Percentiles rank a stretch among this genome's conserved stretches.
Evolutionary conservation across 1,140 invertebrate genomes (phyloP).

Genomic region (Lepidurus couesii): DNA sequence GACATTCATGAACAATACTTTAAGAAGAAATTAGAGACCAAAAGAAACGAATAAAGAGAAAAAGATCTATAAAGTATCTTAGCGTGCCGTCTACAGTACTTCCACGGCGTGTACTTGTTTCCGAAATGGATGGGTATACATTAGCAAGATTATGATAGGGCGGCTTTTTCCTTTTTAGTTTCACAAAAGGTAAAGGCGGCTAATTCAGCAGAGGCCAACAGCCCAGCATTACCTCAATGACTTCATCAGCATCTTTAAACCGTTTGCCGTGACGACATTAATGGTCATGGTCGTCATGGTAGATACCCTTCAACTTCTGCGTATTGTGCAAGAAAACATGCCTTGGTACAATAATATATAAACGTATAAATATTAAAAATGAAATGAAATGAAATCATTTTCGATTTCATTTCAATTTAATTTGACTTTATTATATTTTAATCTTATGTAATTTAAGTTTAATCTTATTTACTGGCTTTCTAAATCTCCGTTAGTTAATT

Average conservation of each 20-base stretch:
- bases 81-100: background rate
- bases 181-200: constrained; percentile 8
- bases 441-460: no score
- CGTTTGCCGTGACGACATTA: constrained; percentile 16
- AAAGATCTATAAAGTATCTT: background rate
- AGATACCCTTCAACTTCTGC: background rate
- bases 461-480: no score
- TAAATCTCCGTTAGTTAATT: no score
- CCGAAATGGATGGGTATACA: constrained; percentile 15
- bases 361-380: no score
- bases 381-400: no score
- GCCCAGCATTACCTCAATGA: constrained; percentile 6
- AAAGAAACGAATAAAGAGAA: background rate
- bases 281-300: background rate
- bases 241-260: constrained; percentile 8
- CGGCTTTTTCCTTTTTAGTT: background rate
- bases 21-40: background rate
- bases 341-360: no score
- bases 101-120: background rate
- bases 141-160: constrained; percentile 15
- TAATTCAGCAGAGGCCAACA: constrained; percentile 12
- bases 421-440: no score
- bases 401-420: no score
- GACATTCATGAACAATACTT: no score
- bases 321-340: background rate